Evolutionary conservation across 1,140 invertebrate species (phyloP), one percentile per base, ranked within the genome.

Genomic region (Homalodisca vitripennis): DNA sequence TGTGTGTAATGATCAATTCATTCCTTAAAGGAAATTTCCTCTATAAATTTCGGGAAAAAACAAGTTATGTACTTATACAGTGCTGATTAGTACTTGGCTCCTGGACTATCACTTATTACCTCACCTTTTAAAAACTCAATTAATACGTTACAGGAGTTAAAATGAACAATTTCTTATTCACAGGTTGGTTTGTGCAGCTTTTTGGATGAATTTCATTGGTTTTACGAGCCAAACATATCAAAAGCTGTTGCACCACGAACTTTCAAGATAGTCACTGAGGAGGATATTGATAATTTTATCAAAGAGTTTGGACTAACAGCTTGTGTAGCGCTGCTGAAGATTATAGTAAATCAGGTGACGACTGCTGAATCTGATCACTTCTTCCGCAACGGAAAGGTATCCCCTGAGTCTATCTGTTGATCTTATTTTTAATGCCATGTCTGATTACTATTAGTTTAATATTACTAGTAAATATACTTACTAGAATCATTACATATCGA

Each of bases 221-320:
- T 89, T 77, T 91, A 86, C 72, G 92, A 96, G 75, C 88, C 90
- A 30, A 89, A 89, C 26, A 85, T 93, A 22, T 87, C 92, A 0
- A 83, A 90, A 69, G 89, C 89, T 1, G 89, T 90, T 68, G 95
- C 94, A 78, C 94, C 94, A 0, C 84, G 94, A 41, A 94, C 92
- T 75, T 96, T 94, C 79, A 92, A 93, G 68, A 85, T 93, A 32
- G 90, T 89, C 76, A 89, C 89, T 79, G 88, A 88, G 3, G 94
- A 97, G 73, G 94, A 96, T 75, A 86, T 93, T 75, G 85, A 88
- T 72, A 89, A 92, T 66, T 98, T 97, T 76, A 84, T 94, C 48
- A 92, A 96, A 72, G 93, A 98, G 79, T 98, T 92, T 75, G 88
- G 93, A 74, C 81, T 93, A 47, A 95, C 93, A 1, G 90, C 93